Conservation (phyloP, 2,797 vertebrate species). For the Pangasius macronema region DNA sequence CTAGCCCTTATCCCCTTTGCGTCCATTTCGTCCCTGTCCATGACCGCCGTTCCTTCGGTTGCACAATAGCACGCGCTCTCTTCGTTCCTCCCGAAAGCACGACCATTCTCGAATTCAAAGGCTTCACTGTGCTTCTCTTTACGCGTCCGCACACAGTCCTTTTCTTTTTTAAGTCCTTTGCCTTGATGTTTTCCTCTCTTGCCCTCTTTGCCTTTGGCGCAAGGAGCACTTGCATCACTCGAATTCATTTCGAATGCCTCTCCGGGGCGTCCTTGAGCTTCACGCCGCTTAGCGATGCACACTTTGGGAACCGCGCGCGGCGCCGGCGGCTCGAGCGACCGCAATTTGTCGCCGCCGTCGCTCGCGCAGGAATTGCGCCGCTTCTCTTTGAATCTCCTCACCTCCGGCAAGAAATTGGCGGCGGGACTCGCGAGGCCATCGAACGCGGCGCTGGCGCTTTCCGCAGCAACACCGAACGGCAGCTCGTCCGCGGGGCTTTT, state of each 20-base stretch:
- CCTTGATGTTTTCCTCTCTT: conserved; percentile 81
- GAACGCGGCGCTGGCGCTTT: conserved; percentile 79
- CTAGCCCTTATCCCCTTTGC: conserved; percentile 81
- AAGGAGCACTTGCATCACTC: conserved; percentile 70
- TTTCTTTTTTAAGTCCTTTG: conserved; percentile 81
- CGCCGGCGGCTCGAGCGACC: conserved; percentile 60
- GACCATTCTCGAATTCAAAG: conserved; percentile 76
- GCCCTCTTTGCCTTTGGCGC: conserved; percentile 84
- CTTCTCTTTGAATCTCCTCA: conserved; percentile 91
- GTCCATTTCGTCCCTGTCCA: conserved; percentile 77
- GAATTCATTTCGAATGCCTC: conserved; percentile 86
- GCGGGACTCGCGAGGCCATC: conserved; percentile 85
- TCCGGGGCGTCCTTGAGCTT: conserved; percentile 85
- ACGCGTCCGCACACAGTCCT: conserved; percentile 80
- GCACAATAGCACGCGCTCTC: conserved; percentile 75
- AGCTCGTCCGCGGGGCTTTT: conserved; percentile 77
- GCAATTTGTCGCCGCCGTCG: conserved; percentile 76
- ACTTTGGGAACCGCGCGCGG: conserved; percentile 86
- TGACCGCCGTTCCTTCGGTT: conserved; percentile 71
- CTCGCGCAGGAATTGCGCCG: conserved; percentile 85
- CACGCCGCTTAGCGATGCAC: conserved; percentile 83
- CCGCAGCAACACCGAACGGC: conserved; percentile 76
- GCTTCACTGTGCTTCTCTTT: conserved; percentile 81
- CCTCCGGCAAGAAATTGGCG: conserved; percentile 87
- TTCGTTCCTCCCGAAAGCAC: conserved; percentile 77